Conservation (phyloP, 2,113 vertebrate species). For the Uropsilus gracilis region DNA sequence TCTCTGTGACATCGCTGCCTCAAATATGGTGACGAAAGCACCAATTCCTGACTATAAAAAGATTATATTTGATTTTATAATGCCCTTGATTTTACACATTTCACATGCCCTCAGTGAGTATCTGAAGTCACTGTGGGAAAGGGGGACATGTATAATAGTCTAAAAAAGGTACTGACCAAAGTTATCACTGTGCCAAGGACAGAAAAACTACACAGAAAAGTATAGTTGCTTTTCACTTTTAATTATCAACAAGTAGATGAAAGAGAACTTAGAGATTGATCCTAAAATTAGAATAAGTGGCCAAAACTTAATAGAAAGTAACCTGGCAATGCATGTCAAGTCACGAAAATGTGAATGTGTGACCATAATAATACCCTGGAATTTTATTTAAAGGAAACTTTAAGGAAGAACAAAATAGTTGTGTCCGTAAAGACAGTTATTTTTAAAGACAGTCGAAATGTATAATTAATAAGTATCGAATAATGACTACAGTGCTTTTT, state of each 20-base stretch:
- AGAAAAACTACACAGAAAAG: background rate
- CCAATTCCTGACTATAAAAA: background rate
- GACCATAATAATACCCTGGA: background rate
- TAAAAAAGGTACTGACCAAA: background rate
- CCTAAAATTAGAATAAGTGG: slow-evolving; percentile 17
- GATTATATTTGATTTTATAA: background rate
- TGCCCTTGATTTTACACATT: background rate
- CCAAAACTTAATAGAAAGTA: background rate
- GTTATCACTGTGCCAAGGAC: background rate
- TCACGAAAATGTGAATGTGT: background rate
- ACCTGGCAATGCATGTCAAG: background rate
- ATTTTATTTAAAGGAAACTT: background rate
- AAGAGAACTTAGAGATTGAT: background rate
- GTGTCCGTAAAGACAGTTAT: background rate
- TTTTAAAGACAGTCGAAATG: background rate
- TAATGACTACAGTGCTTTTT: slow-evolving; percentile 37
- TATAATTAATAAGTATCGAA: background rate
- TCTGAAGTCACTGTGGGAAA: background rate
- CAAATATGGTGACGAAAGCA: background rate
- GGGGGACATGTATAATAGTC: background rate
- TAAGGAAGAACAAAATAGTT: slow-evolving; percentile 3
- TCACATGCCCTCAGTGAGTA: background rate
- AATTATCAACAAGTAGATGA: slow-evolving; percentile 17
- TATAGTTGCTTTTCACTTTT: background rate
- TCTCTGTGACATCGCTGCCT: background rate